phyloP scores from a whole-genome alignment of 2,888 invertebrate species.

The Unio pictorum region DNA sequence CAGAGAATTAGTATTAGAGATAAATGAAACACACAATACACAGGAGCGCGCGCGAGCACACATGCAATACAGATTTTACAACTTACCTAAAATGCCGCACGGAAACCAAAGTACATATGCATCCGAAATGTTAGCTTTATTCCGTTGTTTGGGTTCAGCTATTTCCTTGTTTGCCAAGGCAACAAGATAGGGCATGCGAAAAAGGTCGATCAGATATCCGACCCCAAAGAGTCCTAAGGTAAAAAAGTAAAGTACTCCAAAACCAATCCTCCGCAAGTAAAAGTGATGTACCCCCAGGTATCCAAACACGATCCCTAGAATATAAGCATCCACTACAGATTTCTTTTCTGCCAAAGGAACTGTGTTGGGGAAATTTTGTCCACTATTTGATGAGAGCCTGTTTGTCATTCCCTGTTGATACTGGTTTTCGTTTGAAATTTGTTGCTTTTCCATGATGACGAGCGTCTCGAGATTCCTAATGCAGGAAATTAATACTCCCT shows the following conservation, averaged over 20 bases:
- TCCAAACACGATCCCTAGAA: slow-evolving; percentile 32
- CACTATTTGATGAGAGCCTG: too few species aligned
- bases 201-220: slow-evolving; percentile 48
- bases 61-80: background rate
- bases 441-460: too few species aligned
- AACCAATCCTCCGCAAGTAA: slow-evolving; percentile 36
- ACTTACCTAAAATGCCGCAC: slow-evolving; percentile 40
- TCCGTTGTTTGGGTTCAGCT: slow-evolving; percentile 2
- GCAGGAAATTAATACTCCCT: too few species aligned
- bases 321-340: slow-evolving; percentile 34
- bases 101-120: slow-evolving; percentile 42
- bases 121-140: slow-evolving; percentile 35
- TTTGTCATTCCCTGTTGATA: too few species aligned
- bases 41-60: too few species aligned
- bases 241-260: slow-evolving; percentile 47
- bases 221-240: slow-evolving; percentile 45
- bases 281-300: slow-evolving; percentile 40
- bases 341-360: slow-evolving; percentile 12
- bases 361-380: too few species aligned
- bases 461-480: too few species aligned
- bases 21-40: too few species aligned
- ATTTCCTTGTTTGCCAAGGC: slow-evolving; percentile 24
- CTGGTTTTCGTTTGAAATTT: too few species aligned
- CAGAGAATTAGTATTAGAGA: too few species aligned
- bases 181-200: slow-evolving; percentile 48